A percentile compares a stretch with the other conserved stretches of the same genome.
phyloP scores from a whole-genome alignment of 2,888 invertebrate species.

The Hemaris fuciformis region DNA sequence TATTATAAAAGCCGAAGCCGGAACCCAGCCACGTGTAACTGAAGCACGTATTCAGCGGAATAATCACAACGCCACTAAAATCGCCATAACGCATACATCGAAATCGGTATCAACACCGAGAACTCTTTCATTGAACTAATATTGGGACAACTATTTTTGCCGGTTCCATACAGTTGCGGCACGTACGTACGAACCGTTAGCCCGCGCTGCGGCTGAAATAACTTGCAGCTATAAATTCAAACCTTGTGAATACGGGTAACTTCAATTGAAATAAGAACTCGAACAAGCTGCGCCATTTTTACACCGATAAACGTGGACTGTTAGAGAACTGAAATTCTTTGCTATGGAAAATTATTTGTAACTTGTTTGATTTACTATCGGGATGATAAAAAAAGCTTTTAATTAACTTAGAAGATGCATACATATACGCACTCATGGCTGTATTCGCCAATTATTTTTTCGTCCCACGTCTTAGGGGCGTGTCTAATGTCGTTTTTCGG shows the following conservation, averaged over 20 bases:
- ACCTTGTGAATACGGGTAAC: slow-evolving; percentile 46
- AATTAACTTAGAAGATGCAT: background rate
- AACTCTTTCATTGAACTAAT: background rate
- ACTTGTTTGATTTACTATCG: background rate
- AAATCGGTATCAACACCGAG: background rate
- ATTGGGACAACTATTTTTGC: slow-evolving; percentile 5
- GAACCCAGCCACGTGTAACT: background rate
- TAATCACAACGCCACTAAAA: background rate
- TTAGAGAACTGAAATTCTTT: slow-evolving; percentile 1
- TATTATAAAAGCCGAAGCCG: background rate
- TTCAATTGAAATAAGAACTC: slow-evolving; percentile 57
- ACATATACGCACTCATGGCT: no score
- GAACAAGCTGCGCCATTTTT: slow-evolving; percentile 43
- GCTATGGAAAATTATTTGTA: background rate
- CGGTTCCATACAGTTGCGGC: background rate
- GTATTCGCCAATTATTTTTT: no score
- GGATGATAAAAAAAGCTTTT: background rate
- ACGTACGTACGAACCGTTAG: background rate
- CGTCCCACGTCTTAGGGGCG: no score
- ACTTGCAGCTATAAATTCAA: slow-evolving; percentile 51
- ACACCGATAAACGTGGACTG: slow-evolving; percentile 35
- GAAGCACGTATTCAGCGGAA: background rate
- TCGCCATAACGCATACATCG: background rate
- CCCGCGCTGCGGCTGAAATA: slow-evolving; percentile 34
- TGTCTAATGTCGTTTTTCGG: no score